Evolutionary conservation across 2,888 invertebrate species (phyloP).

Genomic region (Leucoptera coffeella): DNA sequence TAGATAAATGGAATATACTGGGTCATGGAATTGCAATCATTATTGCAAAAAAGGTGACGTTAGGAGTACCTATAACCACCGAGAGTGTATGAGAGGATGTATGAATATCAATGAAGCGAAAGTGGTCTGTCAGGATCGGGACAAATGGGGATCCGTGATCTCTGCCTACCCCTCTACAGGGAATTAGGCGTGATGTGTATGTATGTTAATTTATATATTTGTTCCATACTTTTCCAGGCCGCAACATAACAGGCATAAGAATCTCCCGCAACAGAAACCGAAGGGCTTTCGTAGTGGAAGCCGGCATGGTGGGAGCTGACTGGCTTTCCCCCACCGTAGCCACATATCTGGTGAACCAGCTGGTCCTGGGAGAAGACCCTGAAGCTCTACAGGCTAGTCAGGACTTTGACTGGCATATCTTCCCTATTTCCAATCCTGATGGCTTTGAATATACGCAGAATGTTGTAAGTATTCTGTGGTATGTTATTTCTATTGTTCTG

Average conservation of each 20-base stretch:
- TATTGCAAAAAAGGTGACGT: too few relatives aligned
- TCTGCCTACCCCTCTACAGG: too few relatives aligned
- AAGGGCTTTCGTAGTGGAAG: slow-evolving; percentile 25
- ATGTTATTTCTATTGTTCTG: too few relatives aligned
- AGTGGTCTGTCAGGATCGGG: too few relatives aligned
- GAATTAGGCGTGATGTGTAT: too few relatives aligned
- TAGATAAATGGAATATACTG: too few relatives aligned
- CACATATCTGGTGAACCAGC: slow-evolving; percentile 56
- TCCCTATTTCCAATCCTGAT: slow-evolving; percentile 72
- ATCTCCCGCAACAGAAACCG: slow-evolving; percentile 19
- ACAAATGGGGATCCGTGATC: too few relatives aligned
- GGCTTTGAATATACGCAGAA: slow-evolving; percentile 66
- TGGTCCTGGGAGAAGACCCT: slow-evolving; percentile 47
- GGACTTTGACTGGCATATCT: slow-evolving; percentile 65
- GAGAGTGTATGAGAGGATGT: too few relatives aligned
- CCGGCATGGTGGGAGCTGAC: slow-evolving; percentile 67
- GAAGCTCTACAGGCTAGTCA: slow-evolving; percentile 41
- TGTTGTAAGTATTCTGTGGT: slow-evolving; percentile 36
- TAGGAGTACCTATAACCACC: too few relatives aligned
- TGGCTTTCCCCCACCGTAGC: slow-evolving; percentile 65
- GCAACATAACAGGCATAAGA: slow-evolving; percentile 39
- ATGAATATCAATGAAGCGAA: too few relatives aligned
- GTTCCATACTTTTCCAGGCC: slow-evolving; percentile 13
- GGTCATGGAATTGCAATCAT: too few relatives aligned
- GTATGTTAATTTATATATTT: neutral